Conservation (phyloP, 2,888 invertebrate genomes). For the Chymomyza caudatula region DNA sequence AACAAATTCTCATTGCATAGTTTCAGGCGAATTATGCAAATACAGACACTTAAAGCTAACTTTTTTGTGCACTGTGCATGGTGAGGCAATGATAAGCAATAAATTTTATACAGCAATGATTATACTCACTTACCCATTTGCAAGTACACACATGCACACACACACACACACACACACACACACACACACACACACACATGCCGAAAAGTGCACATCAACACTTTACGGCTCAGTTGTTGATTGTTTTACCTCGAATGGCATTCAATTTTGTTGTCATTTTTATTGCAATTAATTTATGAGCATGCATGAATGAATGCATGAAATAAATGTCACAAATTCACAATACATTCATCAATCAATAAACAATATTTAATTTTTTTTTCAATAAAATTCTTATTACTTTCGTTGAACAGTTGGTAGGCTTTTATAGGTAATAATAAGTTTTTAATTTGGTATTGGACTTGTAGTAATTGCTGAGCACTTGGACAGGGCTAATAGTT, state of each 20-base stretch:
- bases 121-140: neutral
- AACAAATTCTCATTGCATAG: neutral
- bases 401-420: too few species aligned
- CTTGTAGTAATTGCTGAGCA: too few species aligned
- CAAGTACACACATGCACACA: neutral
- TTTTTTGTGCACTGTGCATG: neutral
- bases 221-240: neutral
- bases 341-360: slow-evolving; percentile 46
- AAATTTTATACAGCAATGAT: neutral
- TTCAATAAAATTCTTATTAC: slow-evolving; percentile 48
- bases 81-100: neutral
- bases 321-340: slow-evolving; percentile 57
- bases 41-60: neutral
- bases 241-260: neutral
- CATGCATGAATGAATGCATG: slow-evolving; percentile 48
- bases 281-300: slow-evolving; percentile 57
- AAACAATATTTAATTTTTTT: slow-evolving; percentile 50
- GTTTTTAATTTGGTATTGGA: too few species aligned
- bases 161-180: neutral
- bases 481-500: too few species aligned
- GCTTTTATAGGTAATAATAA: too few species aligned
- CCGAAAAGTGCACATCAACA: neutral
- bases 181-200: neutral
- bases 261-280: slow-evolving; percentile 26
- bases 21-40: neutral